Evolutionary conservation across 1,140 invertebrate genomes (phyloP).

Genomic region (Meloidogyne hapla): DNA sequence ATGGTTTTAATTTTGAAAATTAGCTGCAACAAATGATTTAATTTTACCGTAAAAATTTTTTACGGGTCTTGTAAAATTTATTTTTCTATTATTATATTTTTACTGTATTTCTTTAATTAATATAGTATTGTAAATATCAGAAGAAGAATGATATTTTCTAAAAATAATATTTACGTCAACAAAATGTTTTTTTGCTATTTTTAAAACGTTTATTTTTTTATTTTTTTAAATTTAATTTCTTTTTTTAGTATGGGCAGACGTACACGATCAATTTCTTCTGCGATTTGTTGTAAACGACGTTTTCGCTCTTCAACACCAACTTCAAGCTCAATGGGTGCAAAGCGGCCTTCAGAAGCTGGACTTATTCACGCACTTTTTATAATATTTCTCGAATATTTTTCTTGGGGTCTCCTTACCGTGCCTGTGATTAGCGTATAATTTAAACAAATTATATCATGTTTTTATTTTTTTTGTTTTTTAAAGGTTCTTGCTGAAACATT

Average conservation of each 20-base stretch:
- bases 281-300: conserved; percentile 18
- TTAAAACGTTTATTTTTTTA: too few species aligned
- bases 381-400: conserved; percentile 99
- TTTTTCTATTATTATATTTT: too few species aligned
- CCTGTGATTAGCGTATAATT: conserved; percentile 89
- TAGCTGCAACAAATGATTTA: too few species aligned
- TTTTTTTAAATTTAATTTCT: too few species aligned
- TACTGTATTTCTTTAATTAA: too few species aligned
- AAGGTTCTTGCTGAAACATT: conserved; percentile 91
- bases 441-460: conserved; percentile 13
- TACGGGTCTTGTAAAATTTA: too few species aligned
- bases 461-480: conserved; percentile 45
- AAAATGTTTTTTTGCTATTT: too few species aligned
- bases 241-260: neutral
- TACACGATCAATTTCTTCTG: conserved; percentile 5
- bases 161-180: too few species aligned
- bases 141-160: too few species aligned
- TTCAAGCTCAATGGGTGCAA: neutral
- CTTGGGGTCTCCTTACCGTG: conserved; percentile 95
- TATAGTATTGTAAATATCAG: too few species aligned
- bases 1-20: too few species aligned
- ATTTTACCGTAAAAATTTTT: too few species aligned
- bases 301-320: conserved; percentile 6
- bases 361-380: conserved; percentile 96
- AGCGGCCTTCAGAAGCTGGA: conserved; percentile 66